A percentile compares a stretch with the other conserved stretches of the same genome.
phyloP scores from a whole-genome alignment of 2,888 invertebrate genomes.

The Tinea pellionella region DNA sequence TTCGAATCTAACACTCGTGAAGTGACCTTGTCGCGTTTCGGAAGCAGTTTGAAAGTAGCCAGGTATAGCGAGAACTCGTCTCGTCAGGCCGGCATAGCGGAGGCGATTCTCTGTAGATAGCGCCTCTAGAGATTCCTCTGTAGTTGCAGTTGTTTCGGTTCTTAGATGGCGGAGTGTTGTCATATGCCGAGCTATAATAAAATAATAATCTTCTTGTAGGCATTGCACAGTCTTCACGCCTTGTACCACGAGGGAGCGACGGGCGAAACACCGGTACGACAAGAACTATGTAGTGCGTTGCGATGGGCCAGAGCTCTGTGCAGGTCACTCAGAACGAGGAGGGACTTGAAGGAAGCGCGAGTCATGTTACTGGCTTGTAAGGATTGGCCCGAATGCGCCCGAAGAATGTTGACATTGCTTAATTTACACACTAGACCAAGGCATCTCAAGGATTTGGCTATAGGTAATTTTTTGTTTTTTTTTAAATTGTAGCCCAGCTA shows the following conservation, averaged over 20 bases:
- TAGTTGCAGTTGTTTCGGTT: too few species aligned
- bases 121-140: too few species aligned
- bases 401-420: conserved; percentile 86
- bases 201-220: conserved; percentile 49
- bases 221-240: conserved; percentile 89
- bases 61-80: too few species aligned
- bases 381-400: conserved; percentile 89
- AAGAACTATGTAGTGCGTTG: conserved; percentile 87
- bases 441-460: conserved; percentile 82
- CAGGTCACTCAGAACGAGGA: conserved; percentile 76
- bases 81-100: too few species aligned
- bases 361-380: conserved; percentile 78
- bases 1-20: too few species aligned
- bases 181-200: too few species aligned
- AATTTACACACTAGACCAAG: conserved; percentile 87
- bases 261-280: conserved; percentile 87
- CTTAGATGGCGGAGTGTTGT: too few species aligned
- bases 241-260: conserved; percentile 88
- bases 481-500: too few species aligned
- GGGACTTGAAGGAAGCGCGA: conserved; percentile 75
- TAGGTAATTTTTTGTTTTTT: conserved; percentile 58
- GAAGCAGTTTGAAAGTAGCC: too few species aligned
- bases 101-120: too few species aligned
- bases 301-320: conserved; percentile 80
- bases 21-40: too few species aligned